A percentile compares a stretch with the other conserved stretches of the same genome.
Conservation (phyloP, 2,113 vertebrate species). For the Charadrius vociferus region DNA sequence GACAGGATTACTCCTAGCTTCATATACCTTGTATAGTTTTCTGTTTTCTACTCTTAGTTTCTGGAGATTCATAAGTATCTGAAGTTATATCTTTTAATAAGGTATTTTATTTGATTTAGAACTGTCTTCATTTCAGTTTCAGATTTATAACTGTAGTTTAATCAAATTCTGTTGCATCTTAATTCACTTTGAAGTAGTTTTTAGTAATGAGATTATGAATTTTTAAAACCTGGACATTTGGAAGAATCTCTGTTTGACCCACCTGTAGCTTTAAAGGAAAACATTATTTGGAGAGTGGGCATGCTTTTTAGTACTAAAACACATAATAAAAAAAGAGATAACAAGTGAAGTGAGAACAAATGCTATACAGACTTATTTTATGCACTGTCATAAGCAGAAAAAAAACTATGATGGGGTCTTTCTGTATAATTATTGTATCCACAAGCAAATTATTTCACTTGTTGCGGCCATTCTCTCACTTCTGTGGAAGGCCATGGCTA, state of each 20-base stretch:
- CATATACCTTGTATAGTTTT: background rate
- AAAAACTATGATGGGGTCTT: background rate
- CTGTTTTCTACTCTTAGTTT: background rate
- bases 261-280: background rate
- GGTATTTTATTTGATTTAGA: background rate
- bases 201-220: background rate
- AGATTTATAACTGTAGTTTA: conserved; percentile 5
- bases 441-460: background rate
- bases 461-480: background rate
- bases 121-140: background rate
- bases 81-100: background rate
- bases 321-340: background rate
- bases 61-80: background rate
- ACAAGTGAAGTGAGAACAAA: background rate
- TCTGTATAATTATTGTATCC: background rate
- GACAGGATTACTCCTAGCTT: background rate
- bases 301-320: background rate
- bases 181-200: conserved; percentile 20
- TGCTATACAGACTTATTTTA: background rate
- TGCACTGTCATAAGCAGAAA: background rate
- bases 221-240: background rate
- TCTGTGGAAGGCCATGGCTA: background rate
- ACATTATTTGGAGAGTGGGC: background rate
- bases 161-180: conserved; percentile 18
- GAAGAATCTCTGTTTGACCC: background rate